Evolutionary conservation across 2,888 invertebrate genomes (phyloP).

Genomic region (Steinernema scapterisci): DNA sequence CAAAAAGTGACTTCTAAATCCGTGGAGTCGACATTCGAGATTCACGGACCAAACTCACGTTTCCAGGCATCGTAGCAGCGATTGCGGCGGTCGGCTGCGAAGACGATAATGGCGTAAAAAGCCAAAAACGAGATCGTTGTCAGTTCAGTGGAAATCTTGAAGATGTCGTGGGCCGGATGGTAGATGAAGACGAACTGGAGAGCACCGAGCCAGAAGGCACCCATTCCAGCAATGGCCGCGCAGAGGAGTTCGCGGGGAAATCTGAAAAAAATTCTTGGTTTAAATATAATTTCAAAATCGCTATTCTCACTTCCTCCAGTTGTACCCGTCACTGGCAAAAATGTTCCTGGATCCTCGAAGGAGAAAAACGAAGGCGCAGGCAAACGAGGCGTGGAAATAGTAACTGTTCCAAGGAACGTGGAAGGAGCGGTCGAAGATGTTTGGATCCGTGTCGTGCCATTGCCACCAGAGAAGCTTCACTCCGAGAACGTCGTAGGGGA

Average conservation of each 20-base stretch:
- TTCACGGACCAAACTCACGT: background rate
- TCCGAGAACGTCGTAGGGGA: slow-evolving; percentile 81
- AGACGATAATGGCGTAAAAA: slow-evolving; percentile 73
- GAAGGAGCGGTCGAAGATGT: slow-evolving; percentile 76
- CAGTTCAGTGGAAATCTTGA: slow-evolving; percentile 76
- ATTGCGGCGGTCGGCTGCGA: slow-evolving; percentile 74
- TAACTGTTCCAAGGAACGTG: slow-evolving; percentile 81
- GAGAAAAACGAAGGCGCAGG: slow-evolving; percentile 76
- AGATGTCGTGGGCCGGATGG: slow-evolving; percentile 78
- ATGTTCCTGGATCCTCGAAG: slow-evolving; percentile 75
- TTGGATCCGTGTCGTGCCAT: slow-evolving; percentile 76
- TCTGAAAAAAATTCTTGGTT: slow-evolving; percentile 67
- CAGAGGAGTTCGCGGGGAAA: slow-evolving; percentile 72
- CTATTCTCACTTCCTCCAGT: slow-evolving; percentile 72
- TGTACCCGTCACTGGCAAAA: slow-evolving; percentile 71
- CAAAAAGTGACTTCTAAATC: slow-evolving; percentile 50
- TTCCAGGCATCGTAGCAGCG: slow-evolving; percentile 22
- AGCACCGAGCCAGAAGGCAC: slow-evolving; percentile 79
- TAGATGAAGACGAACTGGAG: slow-evolving; percentile 78
- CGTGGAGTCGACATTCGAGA: background rate
- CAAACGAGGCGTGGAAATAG: slow-evolving; percentile 80
- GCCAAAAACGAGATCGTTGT: slow-evolving; percentile 76
- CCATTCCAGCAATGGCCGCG: slow-evolving; percentile 73
- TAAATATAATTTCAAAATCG: background rate
- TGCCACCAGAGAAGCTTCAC: slow-evolving; percentile 79